A percentile compares a stretch with the other conserved stretches of the same genome.
phyloP scores from a whole-genome alignment of 2,113 vertebrate species.

The Synodontis membranacea region DNA sequence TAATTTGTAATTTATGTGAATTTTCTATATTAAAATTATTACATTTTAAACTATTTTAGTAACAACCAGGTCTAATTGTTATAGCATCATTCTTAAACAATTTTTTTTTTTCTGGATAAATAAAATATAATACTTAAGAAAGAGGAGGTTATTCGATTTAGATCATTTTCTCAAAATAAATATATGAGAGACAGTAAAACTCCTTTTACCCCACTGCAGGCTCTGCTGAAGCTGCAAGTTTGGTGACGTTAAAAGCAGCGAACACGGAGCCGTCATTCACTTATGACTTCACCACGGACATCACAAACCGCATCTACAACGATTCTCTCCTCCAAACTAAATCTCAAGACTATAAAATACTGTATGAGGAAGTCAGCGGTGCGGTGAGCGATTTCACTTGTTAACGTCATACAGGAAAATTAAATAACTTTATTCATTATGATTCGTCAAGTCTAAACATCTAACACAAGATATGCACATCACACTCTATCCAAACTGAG shows the following conservation, averaged over 20 bases:
- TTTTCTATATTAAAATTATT: too few relatives aligned
- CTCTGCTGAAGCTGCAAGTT: background rate
- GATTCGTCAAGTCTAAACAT: background rate
- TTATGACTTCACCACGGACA: conserved; percentile 44
- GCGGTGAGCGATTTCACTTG: conserved; percentile 47
- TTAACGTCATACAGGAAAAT: background rate
- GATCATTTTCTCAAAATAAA: background rate
- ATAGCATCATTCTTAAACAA: too few relatives aligned
- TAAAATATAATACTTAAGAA: background rate
- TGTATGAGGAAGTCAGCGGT: conserved; percentile 45
- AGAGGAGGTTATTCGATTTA: background rate
- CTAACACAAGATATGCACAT: background rate
- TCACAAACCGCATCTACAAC: conserved; percentile 58
- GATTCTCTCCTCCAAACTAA: background rate
- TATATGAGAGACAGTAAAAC: background rate
- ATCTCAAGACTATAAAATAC: conserved; percentile 21
- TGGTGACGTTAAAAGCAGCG: background rate
- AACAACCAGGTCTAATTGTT: too few relatives aligned
- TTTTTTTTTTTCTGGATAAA: too few relatives aligned
- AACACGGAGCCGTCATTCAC: fast-evolving
- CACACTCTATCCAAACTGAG: too few relatives aligned
- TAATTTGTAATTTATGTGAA: too few relatives aligned
- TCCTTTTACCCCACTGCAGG: background rate
- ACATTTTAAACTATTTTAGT: too few relatives aligned
- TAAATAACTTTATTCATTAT: background rate